Conservation (phyloP, 1,140 invertebrate species). For the Centruroides sculpturatus region DNA sequence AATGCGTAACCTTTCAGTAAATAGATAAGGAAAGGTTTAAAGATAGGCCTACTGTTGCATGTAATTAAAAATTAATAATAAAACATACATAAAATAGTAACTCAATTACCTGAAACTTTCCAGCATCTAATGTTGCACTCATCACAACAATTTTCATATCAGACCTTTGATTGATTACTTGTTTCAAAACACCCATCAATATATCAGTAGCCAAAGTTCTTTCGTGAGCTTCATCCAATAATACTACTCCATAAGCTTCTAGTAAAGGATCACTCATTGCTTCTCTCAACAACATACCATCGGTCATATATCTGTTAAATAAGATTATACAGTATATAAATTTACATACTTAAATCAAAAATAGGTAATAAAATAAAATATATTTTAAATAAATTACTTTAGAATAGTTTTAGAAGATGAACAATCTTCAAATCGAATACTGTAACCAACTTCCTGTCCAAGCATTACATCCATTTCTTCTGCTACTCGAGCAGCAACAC, state of each 20-base stretch:
- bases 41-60: neutral
- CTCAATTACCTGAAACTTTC: conserved; percentile 73
- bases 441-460: conserved; percentile 97
- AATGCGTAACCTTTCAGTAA: no score
- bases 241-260: conserved; percentile 81
- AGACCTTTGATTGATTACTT: conserved; percentile 82
- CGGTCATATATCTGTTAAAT: conserved; percentile 76
- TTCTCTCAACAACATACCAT: conserved; percentile 98
- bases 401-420: conserved; percentile 83
- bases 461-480: conserved; percentile 98
- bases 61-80: neutral
- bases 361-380: conserved; percentile 1
- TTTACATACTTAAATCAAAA: no score
- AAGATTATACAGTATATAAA: no score
- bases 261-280: conserved; percentile 98
- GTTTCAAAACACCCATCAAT: conserved; percentile 95
- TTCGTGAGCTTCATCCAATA: conserved; percentile 99
- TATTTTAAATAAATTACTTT: conserved; percentile 37
- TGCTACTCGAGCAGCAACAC: conserved; percentile 91
- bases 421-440: conserved; percentile 99
- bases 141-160: conserved; percentile 98
- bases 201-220: conserved; percentile 96
- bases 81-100: neutral
- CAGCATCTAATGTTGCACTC: conserved; percentile 99
- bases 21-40: no score